Percentiles rank a stretch among this genome's conserved stretches.
Conservation (phyloP, 2,797 vertebrate species). For the Alcedo atthis region DNA sequence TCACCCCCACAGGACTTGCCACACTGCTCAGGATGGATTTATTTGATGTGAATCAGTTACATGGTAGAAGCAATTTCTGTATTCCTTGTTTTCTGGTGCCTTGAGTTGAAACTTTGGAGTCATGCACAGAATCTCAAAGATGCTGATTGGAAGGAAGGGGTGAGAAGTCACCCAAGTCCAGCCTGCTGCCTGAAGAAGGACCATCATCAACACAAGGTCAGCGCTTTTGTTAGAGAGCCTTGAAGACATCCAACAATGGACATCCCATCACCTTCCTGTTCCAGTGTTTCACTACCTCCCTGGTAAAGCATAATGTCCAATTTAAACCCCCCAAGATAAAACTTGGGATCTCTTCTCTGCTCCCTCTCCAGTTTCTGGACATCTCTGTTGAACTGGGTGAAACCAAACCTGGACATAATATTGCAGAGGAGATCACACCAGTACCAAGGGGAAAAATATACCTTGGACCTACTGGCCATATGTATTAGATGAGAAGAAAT, state of each 20-base stretch:
- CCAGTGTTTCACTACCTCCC: neutral
- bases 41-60: neutral
- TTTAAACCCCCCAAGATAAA: neutral
- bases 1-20: neutral
- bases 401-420: neutral
- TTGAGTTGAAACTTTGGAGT: neutral
- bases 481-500: neutral
- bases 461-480: neutral
- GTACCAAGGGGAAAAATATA: neutral
- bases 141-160: neutral
- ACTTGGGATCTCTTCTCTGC: neutral
- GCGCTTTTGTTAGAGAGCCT: neutral
- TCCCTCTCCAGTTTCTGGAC: neutral
- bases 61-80: neutral
- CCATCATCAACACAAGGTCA: neutral
- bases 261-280: neutral
- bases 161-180: neutral
- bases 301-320: neutral
- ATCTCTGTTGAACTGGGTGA: neutral
- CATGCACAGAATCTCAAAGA: neutral
- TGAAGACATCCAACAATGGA: neutral
- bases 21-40: neutral
- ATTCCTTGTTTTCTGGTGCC: neutral
- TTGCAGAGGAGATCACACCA: neutral
- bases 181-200: neutral